These are phyloP conservation scores for Bolinopsis microptera DNA, from an alignment of 37 sponge, comb jelly and placozoan species.

Conservation along the genomic window DNA sequence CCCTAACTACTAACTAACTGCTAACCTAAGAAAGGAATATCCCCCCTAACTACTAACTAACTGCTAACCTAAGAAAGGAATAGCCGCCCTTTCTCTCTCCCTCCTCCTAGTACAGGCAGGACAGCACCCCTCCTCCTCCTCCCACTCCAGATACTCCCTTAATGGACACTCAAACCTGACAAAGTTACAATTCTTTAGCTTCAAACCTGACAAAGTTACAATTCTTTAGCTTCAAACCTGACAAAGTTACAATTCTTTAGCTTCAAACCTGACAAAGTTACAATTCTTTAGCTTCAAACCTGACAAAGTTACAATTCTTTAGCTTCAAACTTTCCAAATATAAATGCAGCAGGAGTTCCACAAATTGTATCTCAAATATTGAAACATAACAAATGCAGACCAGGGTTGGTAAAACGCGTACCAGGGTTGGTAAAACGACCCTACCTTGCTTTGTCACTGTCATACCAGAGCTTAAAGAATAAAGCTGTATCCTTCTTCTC, in stretches of 20 bases:
- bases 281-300: too few species aligned
- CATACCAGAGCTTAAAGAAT: constrained; percentile 32
- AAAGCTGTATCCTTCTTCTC: not conserved
- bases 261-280: too few species aligned
- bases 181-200: too few species aligned
- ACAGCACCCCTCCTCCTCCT: not conserved
- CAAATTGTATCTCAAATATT: not conserved
- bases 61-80: not conserved
- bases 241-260: too few species aligned
- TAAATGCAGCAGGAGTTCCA: too few species aligned
- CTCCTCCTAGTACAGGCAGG: not conserved
- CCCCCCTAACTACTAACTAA: too few species aligned
- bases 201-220: too few species aligned
- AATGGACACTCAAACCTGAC: constrained; percentile 85
- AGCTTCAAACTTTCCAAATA: too few species aligned
- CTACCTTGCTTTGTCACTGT: constrained; percentile 22
- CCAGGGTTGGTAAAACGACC: not conserved
- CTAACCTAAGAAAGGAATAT: constrained; percentile 69
- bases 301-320: too few species aligned
- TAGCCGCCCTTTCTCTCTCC: not conserved
- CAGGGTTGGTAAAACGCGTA: not conserved
- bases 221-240: too few species aligned
- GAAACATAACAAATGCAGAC: not conserved
- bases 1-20: not conserved
- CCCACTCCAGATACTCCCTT: constrained; percentile 23